phyloP scores from a whole-genome alignment of 2,113 vertebrate genomes.

The Phodopus roborovskii region DNA sequence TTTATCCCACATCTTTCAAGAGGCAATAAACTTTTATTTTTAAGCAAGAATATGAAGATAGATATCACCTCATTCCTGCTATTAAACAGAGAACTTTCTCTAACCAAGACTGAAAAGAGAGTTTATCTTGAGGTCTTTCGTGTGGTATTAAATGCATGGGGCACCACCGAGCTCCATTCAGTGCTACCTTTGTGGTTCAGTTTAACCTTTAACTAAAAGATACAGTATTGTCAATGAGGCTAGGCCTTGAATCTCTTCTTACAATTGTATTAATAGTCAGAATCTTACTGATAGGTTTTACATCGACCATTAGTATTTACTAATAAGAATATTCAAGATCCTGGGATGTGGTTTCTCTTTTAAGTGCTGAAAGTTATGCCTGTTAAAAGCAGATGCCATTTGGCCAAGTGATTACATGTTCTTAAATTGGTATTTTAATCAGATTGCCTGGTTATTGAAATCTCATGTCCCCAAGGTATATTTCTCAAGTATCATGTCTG shows the following conservation, averaged over 20 bases:
- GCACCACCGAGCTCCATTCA: neutral
- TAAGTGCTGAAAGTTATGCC: slow-evolving; percentile 47
- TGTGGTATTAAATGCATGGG: neutral
- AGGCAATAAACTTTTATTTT: neutral
- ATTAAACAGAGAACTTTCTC: neutral
- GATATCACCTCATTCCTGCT: neutral
- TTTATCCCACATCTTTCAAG: neutral
- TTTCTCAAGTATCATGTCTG: slow-evolving; percentile 58
- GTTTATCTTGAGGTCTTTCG: neutral
- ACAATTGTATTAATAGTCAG: neutral
- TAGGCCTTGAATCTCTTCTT: neutral
- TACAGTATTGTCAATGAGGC: neutral
- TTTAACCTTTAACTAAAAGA: neutral
- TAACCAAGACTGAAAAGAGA: neutral
- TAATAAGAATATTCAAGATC: neutral
- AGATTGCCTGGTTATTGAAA: slow-evolving; percentile 76
- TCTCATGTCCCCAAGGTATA: slow-evolving; percentile 65
- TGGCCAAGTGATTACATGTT: slow-evolving; percentile 80
- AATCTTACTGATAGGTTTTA: slow-evolving; percentile 10
- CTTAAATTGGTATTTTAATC: slow-evolving; percentile 83
- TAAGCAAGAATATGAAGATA: neutral
- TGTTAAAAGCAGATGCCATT: slow-evolving; percentile 67
- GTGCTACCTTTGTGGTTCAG: neutral
- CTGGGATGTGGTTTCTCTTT: slow-evolving; percentile 25
- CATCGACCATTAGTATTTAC: neutral